A percentile compares a stretch with the other conserved stretches of the same genome.
Evolutionary conservation across 1,140 invertebrate genomes (phyloP).

Genomic region (Drosophila parabipectinata): DNA sequence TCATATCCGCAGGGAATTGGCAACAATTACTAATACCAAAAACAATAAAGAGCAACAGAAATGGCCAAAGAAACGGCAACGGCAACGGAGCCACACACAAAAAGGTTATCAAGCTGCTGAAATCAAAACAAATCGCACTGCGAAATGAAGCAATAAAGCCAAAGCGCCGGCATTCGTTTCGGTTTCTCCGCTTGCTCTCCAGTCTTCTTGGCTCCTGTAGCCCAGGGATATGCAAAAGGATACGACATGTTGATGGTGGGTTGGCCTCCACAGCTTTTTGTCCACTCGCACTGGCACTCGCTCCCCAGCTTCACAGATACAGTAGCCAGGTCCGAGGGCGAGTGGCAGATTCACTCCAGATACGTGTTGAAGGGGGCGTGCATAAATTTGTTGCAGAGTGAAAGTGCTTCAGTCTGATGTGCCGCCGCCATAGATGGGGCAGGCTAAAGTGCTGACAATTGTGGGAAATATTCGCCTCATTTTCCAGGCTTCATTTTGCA

Average conservation of each 20-base stretch:
- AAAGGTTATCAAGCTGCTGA: constrained; percentile 78
- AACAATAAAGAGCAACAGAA: constrained; percentile 48
- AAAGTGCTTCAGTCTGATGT: constrained; percentile 21
- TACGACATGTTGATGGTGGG: constrained; percentile 76
- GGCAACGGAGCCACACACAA: constrained; percentile 45
- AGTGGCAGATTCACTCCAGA: constrained; percentile 38
- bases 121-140: constrained; percentile 78
- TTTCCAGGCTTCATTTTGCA: background rate
- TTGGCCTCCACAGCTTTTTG: constrained; percentile 38
- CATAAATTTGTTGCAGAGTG: constrained; percentile 53
- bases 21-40: constrained; percentile 78
- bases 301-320: constrained; percentile 34
- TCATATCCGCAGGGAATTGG: constrained; percentile 73
- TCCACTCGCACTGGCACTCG: constrained; percentile 54
- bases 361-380: constrained; percentile 57
- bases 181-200: constrained; percentile 18
- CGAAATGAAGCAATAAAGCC: constrained; percentile 79
- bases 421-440: constrained; percentile 7
- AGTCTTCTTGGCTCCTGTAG: constrained; percentile 29
- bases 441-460: constrained; percentile 22
- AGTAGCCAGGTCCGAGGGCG: constrained; percentile 51
- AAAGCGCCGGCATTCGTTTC: constrained; percentile 56
- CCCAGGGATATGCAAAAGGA: constrained; percentile 79
- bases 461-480: constrained; percentile 14
- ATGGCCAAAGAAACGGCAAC: background rate